phyloP scores from a whole-genome alignment of 1,140 invertebrate genomes.

The Conus ventricosus region DNA sequence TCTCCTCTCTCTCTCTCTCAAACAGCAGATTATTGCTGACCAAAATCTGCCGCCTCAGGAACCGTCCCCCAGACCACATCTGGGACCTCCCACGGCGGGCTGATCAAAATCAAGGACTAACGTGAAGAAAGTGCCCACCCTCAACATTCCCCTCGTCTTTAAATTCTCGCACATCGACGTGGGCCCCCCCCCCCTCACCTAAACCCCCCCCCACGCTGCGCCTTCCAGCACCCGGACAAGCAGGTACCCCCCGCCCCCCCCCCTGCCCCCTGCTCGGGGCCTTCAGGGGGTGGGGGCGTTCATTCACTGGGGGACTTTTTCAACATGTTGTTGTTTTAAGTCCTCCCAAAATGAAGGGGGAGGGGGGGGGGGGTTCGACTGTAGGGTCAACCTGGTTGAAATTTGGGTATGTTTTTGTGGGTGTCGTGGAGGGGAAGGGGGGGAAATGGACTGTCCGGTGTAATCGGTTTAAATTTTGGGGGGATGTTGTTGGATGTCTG shows the following conservation, averaged over 20 bases:
- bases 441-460: no score
- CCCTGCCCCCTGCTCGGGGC: constrained; percentile 68
- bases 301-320: no score
- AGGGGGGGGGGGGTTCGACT: no score
- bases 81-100: constrained; percentile 83
- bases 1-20: no score
- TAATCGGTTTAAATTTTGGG: no score
- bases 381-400: no score
- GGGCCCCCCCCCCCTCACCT: constrained; percentile 85
- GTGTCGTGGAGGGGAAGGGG: no score
- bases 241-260: constrained; percentile 77
- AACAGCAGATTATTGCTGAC: no score
- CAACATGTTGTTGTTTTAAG: no score
- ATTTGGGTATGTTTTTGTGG: no score
- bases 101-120: constrained; percentile 84
- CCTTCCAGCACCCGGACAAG: constrained; percentile 87
- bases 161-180: constrained; percentile 79
- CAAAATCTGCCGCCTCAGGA: constrained; percentile 74
- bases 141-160: constrained; percentile 90
- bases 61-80: constrained; percentile 85
- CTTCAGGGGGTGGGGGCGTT: constrained; percentile 47
- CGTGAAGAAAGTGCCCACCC: constrained; percentile 82
- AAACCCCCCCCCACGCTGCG: constrained; percentile 93
- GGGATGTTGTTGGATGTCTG: no score
- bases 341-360: no score